These are phyloP conservation scores for Hippocampus kuda DNA, from an alignment of 2,797 vertebrate genomes.

Conservation along the genomic window DNA sequence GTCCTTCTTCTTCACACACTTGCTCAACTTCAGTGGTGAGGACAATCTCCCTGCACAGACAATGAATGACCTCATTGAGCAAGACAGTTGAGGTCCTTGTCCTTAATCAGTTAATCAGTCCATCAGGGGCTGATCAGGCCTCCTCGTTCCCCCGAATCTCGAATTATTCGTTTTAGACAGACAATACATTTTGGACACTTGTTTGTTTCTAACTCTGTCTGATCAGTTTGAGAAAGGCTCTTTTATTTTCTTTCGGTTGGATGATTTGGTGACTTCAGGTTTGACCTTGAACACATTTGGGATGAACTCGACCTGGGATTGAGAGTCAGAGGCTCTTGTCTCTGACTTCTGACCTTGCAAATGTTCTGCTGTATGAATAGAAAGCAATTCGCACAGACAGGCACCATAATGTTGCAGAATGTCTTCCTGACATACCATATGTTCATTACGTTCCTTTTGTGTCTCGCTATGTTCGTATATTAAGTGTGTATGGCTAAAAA, in stretches of 20 bases:
- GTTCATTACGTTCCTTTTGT: neutral
- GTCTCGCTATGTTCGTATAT: too few relatives aligned
- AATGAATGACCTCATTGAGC: neutral
- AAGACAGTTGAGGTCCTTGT: too few relatives aligned
- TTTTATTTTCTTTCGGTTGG: too few relatives aligned
- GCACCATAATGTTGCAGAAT: neutral
- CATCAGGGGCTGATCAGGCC: neutral
- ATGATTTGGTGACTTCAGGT: too few relatives aligned
- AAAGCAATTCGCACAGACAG: neutral
- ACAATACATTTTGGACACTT: neutral
- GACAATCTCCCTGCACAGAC: neutral
- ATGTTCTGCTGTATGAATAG: too few relatives aligned
- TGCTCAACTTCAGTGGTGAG: slow-evolving; percentile 96
- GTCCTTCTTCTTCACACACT: slow-evolving; percentile 97
- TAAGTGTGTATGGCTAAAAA: too few relatives aligned
- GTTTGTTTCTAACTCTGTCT: neutral
- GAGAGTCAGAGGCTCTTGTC: neutral
- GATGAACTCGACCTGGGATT: neutral
- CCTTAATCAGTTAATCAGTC: neutral
- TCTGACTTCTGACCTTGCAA: too few relatives aligned
- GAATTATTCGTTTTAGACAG: neutral
- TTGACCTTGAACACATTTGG: neutral
- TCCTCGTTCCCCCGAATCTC: neutral
- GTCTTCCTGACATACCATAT: neutral
- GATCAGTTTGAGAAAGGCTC: too few relatives aligned